Percentiles rank a stretch among this genome's conserved stretches.
Evolutionary conservation across 2,113 vertebrate genomes (phyloP).

Genomic region (Plestiodon gilberti): DNA sequence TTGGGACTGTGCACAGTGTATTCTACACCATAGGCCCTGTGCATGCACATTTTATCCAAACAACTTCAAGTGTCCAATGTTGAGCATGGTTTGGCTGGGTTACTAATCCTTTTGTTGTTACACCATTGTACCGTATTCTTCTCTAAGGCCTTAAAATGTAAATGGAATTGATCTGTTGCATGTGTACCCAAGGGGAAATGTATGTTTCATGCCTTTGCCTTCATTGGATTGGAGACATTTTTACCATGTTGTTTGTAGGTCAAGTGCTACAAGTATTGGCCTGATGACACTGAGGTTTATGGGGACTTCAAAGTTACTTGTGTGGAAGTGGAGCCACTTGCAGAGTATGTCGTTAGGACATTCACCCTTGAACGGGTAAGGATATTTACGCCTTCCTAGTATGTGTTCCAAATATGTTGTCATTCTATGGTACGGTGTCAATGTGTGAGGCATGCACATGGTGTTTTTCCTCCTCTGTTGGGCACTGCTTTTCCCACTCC

Average conservation of each 20-base stretch:
- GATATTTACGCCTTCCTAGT: neutral
- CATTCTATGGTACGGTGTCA: neutral
- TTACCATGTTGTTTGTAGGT: conserved; percentile 79
- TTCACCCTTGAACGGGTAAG: conserved; percentile 97
- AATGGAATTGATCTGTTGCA: neutral
- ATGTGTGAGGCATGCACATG: no score
- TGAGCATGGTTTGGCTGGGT: no score
- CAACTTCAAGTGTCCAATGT: neutral
- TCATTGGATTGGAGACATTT: neutral
- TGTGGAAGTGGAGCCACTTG: conserved; percentile 94
- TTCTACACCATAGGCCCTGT: no score
- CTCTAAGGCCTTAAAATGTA: neutral
- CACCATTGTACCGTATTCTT: no score
- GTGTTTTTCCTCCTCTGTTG: no score
- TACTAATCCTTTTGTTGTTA: no score
- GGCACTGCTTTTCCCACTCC: no score
- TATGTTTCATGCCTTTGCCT: conserved; percentile 3
- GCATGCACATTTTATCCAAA: no score
- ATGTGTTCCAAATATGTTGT: neutral
- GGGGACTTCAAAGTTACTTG: conserved; percentile 98
- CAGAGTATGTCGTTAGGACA: conserved; percentile 96
- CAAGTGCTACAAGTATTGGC: conserved; percentile 99
- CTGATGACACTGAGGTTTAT: conserved; percentile 96
- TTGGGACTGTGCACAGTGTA: no score
- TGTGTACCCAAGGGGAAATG: no score